Evolutionary conservation across 2,113 vertebrate species (phyloP).

Genomic region (Saguinus imperator): DNA sequence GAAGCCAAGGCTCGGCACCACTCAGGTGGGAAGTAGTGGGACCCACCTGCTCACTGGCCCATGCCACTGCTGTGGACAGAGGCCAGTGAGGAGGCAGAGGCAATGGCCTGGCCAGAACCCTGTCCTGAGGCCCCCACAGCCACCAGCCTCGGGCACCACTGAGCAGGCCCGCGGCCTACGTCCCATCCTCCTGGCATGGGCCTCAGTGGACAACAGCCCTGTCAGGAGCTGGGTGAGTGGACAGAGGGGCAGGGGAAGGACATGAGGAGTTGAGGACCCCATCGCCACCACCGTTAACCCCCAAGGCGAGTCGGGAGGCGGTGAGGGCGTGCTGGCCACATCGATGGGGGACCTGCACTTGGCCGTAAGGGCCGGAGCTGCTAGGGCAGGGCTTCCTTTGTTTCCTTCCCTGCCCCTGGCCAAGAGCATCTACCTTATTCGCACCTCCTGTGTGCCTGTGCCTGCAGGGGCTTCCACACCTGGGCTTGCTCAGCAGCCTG

Average conservation of each 20-base stretch:
- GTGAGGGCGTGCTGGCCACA: background rate
- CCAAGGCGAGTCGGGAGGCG: background rate
- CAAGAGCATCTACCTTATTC: background rate
- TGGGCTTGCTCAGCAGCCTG: background rate
- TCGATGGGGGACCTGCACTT: too few species aligned
- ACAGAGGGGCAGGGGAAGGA: background rate
- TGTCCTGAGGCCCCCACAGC: background rate
- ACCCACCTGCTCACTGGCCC: accelerated
- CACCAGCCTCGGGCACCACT: background rate
- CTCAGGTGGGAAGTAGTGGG: background rate
- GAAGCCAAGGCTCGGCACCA: background rate
- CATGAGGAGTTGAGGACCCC: background rate
- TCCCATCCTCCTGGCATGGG: background rate
- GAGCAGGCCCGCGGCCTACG: accelerated
- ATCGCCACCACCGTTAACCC: background rate
- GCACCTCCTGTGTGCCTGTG: background rate
- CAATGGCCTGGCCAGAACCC: background rate
- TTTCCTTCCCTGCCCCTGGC: background rate
- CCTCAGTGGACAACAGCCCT: conserved; percentile 10
- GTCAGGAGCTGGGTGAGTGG: conserved; percentile 9
- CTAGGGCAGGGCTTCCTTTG: conserved; percentile 22
- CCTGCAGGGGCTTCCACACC: background rate
- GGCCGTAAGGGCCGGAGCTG: background rate
- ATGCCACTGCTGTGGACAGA: background rate
- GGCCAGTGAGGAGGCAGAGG: background rate